These are phyloP conservation scores for Drosophila anomalata DNA, from an alignment of 2,888 invertebrate species.

Conservation along the genomic window DNA sequence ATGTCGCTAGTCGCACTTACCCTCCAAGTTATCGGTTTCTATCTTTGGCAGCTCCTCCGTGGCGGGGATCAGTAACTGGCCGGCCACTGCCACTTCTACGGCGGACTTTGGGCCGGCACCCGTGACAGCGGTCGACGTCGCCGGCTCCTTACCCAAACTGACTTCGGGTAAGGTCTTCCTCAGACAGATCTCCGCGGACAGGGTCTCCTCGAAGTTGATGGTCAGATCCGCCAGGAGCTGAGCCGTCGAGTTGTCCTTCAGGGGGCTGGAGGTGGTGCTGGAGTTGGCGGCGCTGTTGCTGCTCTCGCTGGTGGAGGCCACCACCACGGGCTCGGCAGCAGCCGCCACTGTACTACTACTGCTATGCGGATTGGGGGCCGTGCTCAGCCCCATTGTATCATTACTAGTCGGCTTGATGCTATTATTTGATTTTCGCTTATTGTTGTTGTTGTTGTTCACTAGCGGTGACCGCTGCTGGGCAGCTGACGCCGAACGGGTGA, in stretches of 20 bases:
- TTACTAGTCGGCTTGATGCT: constrained; percentile 42
- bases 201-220: constrained; percentile 77
- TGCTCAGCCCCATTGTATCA: constrained; percentile 78
- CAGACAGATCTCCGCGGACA: constrained; percentile 81
- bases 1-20: constrained; percentile 8
- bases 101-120: constrained; percentile 16
- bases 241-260: constrained; percentile 73
- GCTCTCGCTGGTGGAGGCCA: constrained; percentile 31
- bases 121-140: constrained; percentile 15
- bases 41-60: constrained; percentile 31
- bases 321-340: constrained; percentile 14
- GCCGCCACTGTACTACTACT: constrained; percentile 29
- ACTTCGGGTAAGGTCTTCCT: constrained; percentile 79
- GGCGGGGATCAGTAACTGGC: not conserved
- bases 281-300: constrained; percentile 40
- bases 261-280: constrained; percentile 42
- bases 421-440: constrained; percentile 52
- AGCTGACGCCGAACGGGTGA: constrained; percentile 70
- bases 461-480: constrained; percentile 23
- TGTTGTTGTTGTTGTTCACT: constrained; percentile 28
- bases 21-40: constrained; percentile 34
- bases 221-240: constrained; percentile 78
- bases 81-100: not conserved
- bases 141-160: constrained; percentile 57
- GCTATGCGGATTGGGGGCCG: constrained; percentile 63